Evolutionary conservation across 2,888 invertebrate species (phyloP), one percentile per base, ranked within the genome.

Genomic region (Sympetrum striolatum): DNA sequence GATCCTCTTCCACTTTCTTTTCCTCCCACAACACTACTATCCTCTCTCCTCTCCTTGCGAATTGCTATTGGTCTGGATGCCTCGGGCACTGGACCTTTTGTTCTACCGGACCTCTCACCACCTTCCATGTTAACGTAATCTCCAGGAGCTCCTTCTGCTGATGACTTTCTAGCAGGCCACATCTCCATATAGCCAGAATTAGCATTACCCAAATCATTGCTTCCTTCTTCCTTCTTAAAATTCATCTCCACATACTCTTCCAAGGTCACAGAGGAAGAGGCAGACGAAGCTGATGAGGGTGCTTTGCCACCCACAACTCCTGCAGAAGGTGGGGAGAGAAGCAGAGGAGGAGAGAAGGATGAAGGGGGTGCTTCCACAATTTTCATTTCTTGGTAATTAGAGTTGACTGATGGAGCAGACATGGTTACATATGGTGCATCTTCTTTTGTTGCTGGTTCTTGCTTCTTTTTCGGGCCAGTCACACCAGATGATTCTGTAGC

Each of bases 131-230:
- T 91, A 31, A 91, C 90, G 37, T 91, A 91, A 90, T 91, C 81
- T 37, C 91, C 81, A 6, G 90, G 90, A 79, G 60, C 60, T 15
- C 48, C 64, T 2, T 81, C 81, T 22, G 90, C 80, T 14, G 90
- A 91, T 8, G 91, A 91, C 91, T 91, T 93, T 93, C 86, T 93
- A 94, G 93, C 93, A 95, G 94, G 94, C 92, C 94, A 94, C 96
- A 96, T 96, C 93, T 96, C 96, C 91, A 96, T 94, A 93, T 96
- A 96, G 81, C 95, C 96, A 80, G 94, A 93, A 92, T 91, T 92
- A 3, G 91, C 91, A 91, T 92, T 91, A 31, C 94, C 81, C 0
- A 22, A 80, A 44, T 44, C 80, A 44, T 22, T 80, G 37, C 37
- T 37, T 8, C 48, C 81, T 25, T 82, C 82, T 53, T 82, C 82